Base-by-base conservation (phyloP, 92 coral and sea anemone genomes). In the Diadumene lineata region DNA sequence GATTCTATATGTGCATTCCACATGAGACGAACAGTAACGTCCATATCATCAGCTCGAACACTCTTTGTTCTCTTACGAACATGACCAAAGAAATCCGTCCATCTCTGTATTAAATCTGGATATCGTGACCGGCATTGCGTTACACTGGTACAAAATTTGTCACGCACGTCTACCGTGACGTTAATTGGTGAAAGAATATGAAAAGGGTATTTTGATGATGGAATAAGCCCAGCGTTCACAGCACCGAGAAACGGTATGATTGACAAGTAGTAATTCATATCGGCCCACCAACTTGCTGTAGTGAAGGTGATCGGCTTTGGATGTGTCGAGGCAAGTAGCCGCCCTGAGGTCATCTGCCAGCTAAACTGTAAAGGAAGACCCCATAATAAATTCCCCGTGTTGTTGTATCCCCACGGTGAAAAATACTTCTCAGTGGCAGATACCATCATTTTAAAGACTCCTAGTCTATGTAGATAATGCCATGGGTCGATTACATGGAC, bases 271-370 rank as follows among this genome's bases (percentile, higher is more conserved):
- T 87, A 90, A 50, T 90, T 90, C 97, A 90, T 90, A 66, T 87
- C 90, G 19, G 92, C 97, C 97, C 97, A 90, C 97, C 97, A 90
- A 70, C 97, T 90, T 51, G 68, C 75, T 7, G 97, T 87, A 1
- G 84, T 72, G 30, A 90, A 78, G 7, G 34, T 65, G 24, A 58
- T n/a, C 8, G 31, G 0, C 28, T 70, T 43, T 33, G 50, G 46
- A 29, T 30, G 48, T 15, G 66, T 19, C 32, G 28, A 26, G 61
- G 62, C 79, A 0, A 25, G 76, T 51, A 87, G 74, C 61, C 97
- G 75, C 27, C 90, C 93, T 19, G 93, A 66, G 2, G 90, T 22
- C 90, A 71, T 68, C 55, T 91, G 97, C 93, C 97, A 91, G 43
- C 97, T 92, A 58, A 91, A 91, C 77, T 91, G 97, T 3, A 91